Conservation (phyloP, 2,113 vertebrate species). For the Callocephalon fimbriatum region DNA sequence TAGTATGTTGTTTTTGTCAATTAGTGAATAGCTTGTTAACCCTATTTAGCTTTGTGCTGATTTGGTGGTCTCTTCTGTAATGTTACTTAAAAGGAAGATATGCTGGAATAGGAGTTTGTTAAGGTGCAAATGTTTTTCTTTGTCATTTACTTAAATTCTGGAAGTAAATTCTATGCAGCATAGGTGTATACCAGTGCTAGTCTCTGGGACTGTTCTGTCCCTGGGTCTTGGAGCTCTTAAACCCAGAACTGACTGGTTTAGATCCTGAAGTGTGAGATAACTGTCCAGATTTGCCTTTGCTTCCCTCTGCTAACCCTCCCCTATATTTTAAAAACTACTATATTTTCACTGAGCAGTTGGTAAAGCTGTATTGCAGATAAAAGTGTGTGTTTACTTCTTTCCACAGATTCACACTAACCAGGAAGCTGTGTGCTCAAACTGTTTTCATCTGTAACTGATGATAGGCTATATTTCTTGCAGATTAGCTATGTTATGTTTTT, state of each 20-base stretch:
- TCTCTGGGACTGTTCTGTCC: neutral
- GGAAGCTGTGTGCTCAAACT: neutral
- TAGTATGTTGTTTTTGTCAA: conserved; percentile 26
- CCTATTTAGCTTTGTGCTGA: conserved; percentile 42
- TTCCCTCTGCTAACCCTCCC: neutral
- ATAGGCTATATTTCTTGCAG: neutral
- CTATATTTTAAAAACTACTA: neutral
- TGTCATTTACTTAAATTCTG: neutral
- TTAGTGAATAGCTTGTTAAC: conserved; percentile 69
- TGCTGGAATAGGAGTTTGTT: neutral
- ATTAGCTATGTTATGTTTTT: neutral
- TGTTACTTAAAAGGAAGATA: neutral
- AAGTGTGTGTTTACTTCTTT: conserved; percentile 1
- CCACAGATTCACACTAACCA: neutral
- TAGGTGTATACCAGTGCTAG: neutral
- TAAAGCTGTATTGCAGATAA: neutral
- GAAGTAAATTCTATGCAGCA: neutral
- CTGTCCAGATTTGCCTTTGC: neutral
- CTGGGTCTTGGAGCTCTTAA: neutral
- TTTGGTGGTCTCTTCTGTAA: conserved; percentile 42
- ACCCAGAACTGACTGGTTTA: neutral
- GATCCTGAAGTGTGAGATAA: neutral
- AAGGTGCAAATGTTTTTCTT: neutral
- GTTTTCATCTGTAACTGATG: neutral
- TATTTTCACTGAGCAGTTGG: neutral